Conservation (phyloP, 2,113 vertebrate species). For the Halcyon senegalensis region DNA sequence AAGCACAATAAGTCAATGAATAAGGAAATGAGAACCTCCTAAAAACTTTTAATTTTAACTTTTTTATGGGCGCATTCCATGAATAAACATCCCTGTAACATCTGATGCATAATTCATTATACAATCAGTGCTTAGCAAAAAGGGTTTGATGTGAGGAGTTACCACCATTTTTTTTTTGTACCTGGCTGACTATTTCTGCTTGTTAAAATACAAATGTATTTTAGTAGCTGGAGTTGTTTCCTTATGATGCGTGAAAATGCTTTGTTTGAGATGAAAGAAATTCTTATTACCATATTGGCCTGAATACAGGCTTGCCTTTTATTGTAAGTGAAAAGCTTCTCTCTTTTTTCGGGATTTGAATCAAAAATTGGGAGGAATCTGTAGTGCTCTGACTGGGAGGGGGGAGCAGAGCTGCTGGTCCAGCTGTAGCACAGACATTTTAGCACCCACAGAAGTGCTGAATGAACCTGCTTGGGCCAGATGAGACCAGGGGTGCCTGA, state of each 20-base stretch:
- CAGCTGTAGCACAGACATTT: neutral
- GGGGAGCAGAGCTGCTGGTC: neutral
- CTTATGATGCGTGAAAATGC: conserved; percentile 2
- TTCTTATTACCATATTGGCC: neutral
- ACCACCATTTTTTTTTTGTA: neutral
- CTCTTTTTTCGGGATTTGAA: neutral
- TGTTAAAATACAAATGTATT: conserved; percentile 42
- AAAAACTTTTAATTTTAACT: conserved; percentile 33
- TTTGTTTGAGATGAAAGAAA: conserved; percentile 60
- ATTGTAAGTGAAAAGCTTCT: neutral
- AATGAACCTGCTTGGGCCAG: neutral
- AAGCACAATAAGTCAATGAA: neutral
- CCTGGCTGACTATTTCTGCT: conserved; percentile 38
- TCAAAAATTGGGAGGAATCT: neutral
- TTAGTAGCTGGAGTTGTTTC: conserved; percentile 34
- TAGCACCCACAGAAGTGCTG: neutral
- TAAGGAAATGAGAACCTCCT: conserved; percentile 11
- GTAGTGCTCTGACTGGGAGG: neutral
- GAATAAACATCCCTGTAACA: conserved; percentile 34
- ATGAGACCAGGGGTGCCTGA: neutral
- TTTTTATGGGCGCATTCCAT: neutral
- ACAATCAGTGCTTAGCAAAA: conserved; percentile 28
- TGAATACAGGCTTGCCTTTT: conserved; percentile 16
- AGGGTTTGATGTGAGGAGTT: conserved; percentile 8
- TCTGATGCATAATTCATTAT: conserved; percentile 56